Base-by-base conservation (phyloP, 2,113 vertebrate genomes). In the Cyprinus carpio region DNA sequence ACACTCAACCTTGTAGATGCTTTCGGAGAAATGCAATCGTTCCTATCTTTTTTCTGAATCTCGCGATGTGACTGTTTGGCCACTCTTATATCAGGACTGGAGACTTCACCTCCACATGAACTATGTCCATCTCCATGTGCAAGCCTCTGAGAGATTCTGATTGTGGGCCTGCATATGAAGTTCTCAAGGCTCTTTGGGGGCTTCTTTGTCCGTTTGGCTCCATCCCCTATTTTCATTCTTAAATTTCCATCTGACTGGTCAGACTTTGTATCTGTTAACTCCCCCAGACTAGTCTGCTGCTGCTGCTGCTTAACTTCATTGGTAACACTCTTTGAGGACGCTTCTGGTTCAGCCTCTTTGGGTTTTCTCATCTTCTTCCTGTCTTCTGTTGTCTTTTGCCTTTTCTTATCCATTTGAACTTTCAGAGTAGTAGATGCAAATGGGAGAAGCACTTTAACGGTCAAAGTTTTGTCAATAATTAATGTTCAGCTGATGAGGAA, bases 181-280 rank as follows among this genome's bases (percentile, higher is more conserved):
- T 98, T 99, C 92, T 99, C 98, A 78, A 99, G 94, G 88, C 97
- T 99, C 91, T 99, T 99, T 84, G 98, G 98, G 72, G 97, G 98
- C 46, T 99, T 99, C 91, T 99, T 99, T 15, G 97, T 99, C 89
- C 98, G 93, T 86, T 99, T 99, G 43, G 96, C 94, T 87, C 97
- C 96, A 4, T 98, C 95, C 77, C 96, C 97, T 27, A 98, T 97
- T 91, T 97, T 98, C 76, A 98, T 88, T 88, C 97, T 96, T 81
- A 97, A 92, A 89, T 96, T 96, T 25, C 96, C 97, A 89, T 99
- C 98, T 0, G 97, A 94, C 88, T 96, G 96, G 92, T 95, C 96
- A 0, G 95, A 95, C 89, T 98, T 96, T 64, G 95, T 97, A 91
- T 96, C 95, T 0, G 96, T 96, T 87, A 97, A 96, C 79, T 97